Evolutionary conservation across 2,113 vertebrate species (phyloP).

Genomic region (Xiphophorus hellerii): DNA sequence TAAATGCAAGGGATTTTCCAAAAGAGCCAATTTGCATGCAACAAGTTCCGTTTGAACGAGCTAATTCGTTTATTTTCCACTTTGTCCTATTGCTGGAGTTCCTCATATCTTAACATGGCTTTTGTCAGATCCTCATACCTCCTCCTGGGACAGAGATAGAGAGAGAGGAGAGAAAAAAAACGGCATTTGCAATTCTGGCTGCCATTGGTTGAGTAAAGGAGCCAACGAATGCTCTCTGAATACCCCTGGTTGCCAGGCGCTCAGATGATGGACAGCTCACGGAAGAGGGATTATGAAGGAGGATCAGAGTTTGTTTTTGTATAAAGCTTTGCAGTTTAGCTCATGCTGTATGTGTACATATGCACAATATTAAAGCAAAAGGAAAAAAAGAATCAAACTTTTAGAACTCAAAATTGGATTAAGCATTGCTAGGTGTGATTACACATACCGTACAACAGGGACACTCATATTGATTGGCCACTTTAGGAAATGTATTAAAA

Average conservation of each 20-base stretch:
- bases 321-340: constrained; percentile 34
- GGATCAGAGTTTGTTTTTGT: constrained; percentile 60
- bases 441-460: no score
- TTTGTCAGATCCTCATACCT: neutral
- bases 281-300: constrained; percentile 59
- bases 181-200: constrained; percentile 16
- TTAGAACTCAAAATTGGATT: neutral
- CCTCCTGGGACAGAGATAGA: constrained; percentile 4
- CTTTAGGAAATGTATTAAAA: neutral
- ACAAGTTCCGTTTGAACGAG: neutral
- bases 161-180: constrained; percentile 24
- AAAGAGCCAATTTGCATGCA: neutral
- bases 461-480: neutral
- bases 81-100: neutral
- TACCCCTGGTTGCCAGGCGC: constrained; percentile 50
- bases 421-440: neutral
- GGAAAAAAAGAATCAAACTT: neutral
- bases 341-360: constrained; percentile 14
- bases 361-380: neutral
- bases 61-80: constrained; percentile 10
- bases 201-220: constrained; percentile 47
- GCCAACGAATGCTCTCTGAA: constrained; percentile 35
- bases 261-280: constrained; percentile 61
- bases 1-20: neutral
- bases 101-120: constrained; percentile 14